phyloP scores from a whole-genome alignment of 1,140 invertebrate species.

The Lepidotrigona ventralis region DNA sequence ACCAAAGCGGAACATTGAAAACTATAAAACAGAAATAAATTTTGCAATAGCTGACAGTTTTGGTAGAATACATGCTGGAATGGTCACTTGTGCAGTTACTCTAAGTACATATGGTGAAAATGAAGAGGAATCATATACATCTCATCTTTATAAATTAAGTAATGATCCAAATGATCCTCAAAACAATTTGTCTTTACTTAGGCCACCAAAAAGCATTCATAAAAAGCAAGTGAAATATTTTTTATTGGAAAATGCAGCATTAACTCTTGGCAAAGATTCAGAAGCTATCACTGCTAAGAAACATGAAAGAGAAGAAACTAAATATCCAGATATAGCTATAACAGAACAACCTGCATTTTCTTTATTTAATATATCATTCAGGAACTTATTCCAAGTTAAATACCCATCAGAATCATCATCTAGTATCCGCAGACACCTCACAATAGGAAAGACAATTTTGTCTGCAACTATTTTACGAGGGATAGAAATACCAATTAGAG shows the following conservation, averaged over 20 bases:
- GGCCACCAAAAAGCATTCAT: constrained; percentile 43
- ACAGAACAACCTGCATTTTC: constrained; percentile 72
- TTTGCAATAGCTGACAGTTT: constrained; percentile 70
- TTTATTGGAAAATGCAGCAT: constrained; percentile 63
- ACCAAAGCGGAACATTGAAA: constrained; percentile 68
- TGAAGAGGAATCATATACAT: constrained; percentile 39
- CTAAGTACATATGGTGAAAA: constrained; percentile 53
- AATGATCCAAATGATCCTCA: constrained; percentile 77
- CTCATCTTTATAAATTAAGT: constrained; percentile 58
- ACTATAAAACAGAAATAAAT: constrained; percentile 71
- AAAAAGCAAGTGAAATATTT: constrained; percentile 68
- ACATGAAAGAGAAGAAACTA: constrained; percentile 25
- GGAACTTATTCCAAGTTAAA: constrained; percentile 69
- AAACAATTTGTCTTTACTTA: constrained; percentile 57
- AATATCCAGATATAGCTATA: constrained; percentile 68
- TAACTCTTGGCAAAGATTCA: constrained; percentile 50
- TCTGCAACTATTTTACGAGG: constrained; percentile 73
- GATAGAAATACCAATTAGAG: constrained; percentile 76
- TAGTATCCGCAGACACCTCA: constrained; percentile 50
- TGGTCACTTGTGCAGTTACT: constrained; percentile 69
- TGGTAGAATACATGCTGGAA: constrained; percentile 68
- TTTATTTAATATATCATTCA: constrained; percentile 67
- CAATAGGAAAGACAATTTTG: constrained; percentile 68
- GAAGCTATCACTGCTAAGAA: constrained; percentile 27
- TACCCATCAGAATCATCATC: constrained; percentile 64